Base-by-base conservation (phyloP, 2,797 vertebrate species). In the Chrosomus eos region DNA sequence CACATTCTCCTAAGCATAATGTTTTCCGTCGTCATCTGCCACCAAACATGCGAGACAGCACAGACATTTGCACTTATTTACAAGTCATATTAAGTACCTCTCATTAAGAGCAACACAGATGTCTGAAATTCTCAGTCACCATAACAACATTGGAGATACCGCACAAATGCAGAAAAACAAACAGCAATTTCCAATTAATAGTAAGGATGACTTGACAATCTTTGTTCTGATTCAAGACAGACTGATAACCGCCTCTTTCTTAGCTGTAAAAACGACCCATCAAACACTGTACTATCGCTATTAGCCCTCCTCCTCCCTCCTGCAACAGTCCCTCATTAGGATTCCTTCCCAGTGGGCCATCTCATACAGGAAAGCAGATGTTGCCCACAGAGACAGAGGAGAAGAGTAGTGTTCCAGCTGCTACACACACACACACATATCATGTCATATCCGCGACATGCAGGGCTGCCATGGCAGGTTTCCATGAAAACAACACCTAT, bases 281-380 rank as follows among this genome's bases (percentile, higher is more conserved):
- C 64, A 84, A 45, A 71, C 77, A 58, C 31, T 80, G 58, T 66
- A 74, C n/a, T 40, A 71, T 62, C 9, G 18, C 72, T 89, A 92
- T 92, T 92, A 93, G 91, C 91, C 89, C 60, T 90, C 92, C 91
- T 91, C 91, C 48, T 58, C 64, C 88, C 90, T 91, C 91, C 91
- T 89, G 91, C 88, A 90, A 91, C 91, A 90, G 92, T 91, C 93
- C 67, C 92, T 95, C 94, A 95, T 95, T 95, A 95, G 92, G 93
- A 94, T 94, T 94, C 93, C 91, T 90, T 94, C 93, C 92, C 94
- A 92, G 93, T 90, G 91, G 93, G 93, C 89, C 88, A 84, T 33
- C 66, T 87, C 89, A 31, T 91, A 89, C 79, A 92, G 91, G 92
- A 95, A 94, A 95, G 91, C 95, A 96, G 95, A 95, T 96, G 95